Conservation (phyloP, 2,113 vertebrate genomes). For the Nanorana parkeri region DNA sequence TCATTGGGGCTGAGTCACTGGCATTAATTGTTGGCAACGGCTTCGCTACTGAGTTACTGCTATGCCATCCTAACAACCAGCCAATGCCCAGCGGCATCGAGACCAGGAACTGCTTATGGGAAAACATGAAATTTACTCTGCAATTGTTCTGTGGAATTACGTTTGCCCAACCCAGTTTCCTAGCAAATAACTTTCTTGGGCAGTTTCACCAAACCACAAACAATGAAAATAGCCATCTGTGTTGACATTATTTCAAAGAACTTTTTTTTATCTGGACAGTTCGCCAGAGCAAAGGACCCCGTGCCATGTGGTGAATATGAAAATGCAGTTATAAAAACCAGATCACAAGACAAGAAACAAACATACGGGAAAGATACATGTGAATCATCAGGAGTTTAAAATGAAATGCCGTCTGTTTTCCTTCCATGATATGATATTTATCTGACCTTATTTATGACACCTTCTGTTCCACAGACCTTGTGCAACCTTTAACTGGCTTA, state of each 20-base stretch:
- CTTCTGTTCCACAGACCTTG: background rate
- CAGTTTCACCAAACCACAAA: conserved; percentile 36
- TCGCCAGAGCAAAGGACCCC: background rate
- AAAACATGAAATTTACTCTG: conserved; percentile 24
- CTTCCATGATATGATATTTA: background rate
- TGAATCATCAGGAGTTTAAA: background rate
- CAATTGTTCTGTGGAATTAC: conserved; percentile 51
- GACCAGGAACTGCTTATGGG: conserved; percentile 52
- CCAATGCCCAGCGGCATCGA: conserved; percentile 53
- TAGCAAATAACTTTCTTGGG: conserved; percentile 54
- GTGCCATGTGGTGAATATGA: background rate
- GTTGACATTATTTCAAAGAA: conserved; percentile 35
- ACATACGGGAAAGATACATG: background rate
- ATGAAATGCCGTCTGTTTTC: background rate
- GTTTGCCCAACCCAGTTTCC: conserved; percentile 50
- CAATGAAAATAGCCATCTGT: conserved; percentile 12
- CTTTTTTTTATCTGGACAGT: background rate
- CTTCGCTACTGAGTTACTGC: conserved; percentile 31
- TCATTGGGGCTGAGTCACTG: conserved; percentile 50
- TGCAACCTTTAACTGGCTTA: conserved; percentile 1
- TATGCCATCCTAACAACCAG: conserved; percentile 40
- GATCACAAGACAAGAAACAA: background rate
- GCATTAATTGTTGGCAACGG: conserved; percentile 34
- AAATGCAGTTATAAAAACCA: background rate
- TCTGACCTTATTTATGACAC: background rate